Evolutionary conservation across 2,888 invertebrate species (phyloP), one percentile per base, ranked within the genome.

Genomic region (Chymomyza fuscimana): DNA sequence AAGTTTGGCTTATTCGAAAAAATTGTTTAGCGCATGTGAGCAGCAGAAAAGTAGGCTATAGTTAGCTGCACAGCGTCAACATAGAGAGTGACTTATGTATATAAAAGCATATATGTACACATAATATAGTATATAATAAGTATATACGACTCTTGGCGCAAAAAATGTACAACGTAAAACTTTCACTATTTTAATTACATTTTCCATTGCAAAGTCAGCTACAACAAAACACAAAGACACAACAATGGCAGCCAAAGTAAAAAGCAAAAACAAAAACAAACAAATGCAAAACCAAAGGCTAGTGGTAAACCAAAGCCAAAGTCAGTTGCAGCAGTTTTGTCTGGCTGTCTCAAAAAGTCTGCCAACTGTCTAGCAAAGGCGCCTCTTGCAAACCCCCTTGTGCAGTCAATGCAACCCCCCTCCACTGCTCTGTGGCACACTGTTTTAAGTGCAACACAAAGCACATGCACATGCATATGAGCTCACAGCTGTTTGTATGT

Each of bases 131-230:
- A 32, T 32, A 5, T 32, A 32, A 5, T 7, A 7, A 32, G 32
- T 61, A 25, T 36, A n/a, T 50, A 59, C 16, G 56, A 52, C 22
- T 16, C n/a, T 56, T 12, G 67, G 9, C 15, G 25, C 59, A 7
- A 29, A 5, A 29, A 15, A 15, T 29, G 12, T 15, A 29, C 5
- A 0, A 0, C 15, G 67, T 54, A 56, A 73, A 84, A 86, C 86
- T 86, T 86, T 86, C 86, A 87, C 86, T 87, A 84, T 83, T 86
- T 86, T 87, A 87, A 87, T 86, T 86, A 80, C 81, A 54, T 40
- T 60, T 54, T 65, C 50, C 56, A 29, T 58, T 29, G 36, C 22
- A 67, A 40, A 65, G 16, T 32, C 36, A 46, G 36, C 22, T 46
- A 22, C 12, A 65, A n/a, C 22, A 22, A 46, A 40, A 19, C 7